Evolutionary conservation across 2,797 vertebrate species (phyloP), one percentile per base, ranked within the genome.

Genomic region (Pteronotus mesoamericanus): DNA sequence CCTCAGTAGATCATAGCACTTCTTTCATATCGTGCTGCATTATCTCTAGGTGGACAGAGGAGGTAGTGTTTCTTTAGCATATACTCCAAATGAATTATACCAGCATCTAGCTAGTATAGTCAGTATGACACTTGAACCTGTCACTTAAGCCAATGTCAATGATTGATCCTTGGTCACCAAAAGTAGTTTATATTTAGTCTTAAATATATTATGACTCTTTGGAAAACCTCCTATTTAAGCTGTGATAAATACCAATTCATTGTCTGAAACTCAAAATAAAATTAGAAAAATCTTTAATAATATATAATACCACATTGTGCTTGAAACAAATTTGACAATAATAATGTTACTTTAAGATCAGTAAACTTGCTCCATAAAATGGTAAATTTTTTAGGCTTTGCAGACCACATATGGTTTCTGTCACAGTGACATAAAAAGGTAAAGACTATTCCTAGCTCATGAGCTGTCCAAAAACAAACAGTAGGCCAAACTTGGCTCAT

Each of bases 311-410:
- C 77, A 86, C 9, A 59, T 3, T 78, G 69, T 89, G 3, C 42
- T 96, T 86, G 16, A 91, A 91, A 94, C 42, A 66, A 85, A 68
- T 39, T 71, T 68, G 72, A 86, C n/a, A 89, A 86, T 89, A 89
- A 83, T 53, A 19, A 79, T 44, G 24, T 10, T 44, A 74, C 46
- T 82, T 85, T 46, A 85, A 93, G 64, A 19, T 19, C 19, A 48
- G 68, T 19, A 82, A 74, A 94, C 12, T 55, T 87, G 51, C 48
- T 71, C 12, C 15, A 48, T n/a, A 77, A 19, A 75, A n/a, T 86
- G 10, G 44, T 29, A 78, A 26, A 18, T 66, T 69, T 42, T 91
- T 79, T 46, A 86, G 53, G 42, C 32, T 82, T 86, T 89, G 32
- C 1, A 82, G 51, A 48, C 22, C 39, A 69, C 61, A 75, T 53